These are phyloP conservation scores for Acestrorhynchus altus DNA, from an alignment of 2,797 vertebrate genomes.

Conservation along the genomic window DNA sequence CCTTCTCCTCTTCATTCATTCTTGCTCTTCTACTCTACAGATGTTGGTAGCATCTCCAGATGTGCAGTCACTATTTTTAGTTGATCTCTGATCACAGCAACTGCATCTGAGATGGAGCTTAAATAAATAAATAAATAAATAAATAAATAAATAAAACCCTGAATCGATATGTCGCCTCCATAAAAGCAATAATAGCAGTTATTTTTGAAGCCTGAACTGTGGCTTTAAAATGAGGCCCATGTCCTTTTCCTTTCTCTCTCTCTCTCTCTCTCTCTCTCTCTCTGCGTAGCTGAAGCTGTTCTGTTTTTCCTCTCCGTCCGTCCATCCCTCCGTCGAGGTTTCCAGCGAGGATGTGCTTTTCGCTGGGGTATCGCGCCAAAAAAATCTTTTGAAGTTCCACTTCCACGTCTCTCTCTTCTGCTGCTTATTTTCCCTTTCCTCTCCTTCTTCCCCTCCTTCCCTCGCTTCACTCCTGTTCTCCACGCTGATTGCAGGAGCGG, in stretches of 20 bases:
- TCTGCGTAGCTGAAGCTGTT: constrained; percentile 34
- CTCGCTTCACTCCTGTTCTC: constrained; percentile 34
- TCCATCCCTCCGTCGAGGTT: constrained; percentile 47
- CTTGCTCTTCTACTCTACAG: no score
- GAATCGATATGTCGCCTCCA: no score
- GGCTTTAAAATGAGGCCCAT: no score
- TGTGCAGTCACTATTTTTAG: no score
- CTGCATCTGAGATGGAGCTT: no score
- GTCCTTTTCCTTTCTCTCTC: constrained; percentile 46
- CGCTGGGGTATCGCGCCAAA: constrained; percentile 12
- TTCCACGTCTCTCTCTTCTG: constrained; percentile 38
- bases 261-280: constrained; percentile 54
- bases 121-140: no score
- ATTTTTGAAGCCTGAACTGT: no score
- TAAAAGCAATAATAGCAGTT: no score
- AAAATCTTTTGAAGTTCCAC: constrained; percentile 56
- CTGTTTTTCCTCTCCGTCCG: constrained; percentile 61
- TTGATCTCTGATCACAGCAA: no score
- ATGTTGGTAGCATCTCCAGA: no score
- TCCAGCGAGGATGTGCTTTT: constrained; percentile 46
- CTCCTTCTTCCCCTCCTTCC: constrained; percentile 47
- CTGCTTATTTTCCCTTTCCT: constrained; percentile 19
- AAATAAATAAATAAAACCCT: no score
- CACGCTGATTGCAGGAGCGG: constrained; percentile 45
- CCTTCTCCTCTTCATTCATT: no score